Conservation (phyloP, 1,140 invertebrate species). For the Micrasema longulum region DNA sequence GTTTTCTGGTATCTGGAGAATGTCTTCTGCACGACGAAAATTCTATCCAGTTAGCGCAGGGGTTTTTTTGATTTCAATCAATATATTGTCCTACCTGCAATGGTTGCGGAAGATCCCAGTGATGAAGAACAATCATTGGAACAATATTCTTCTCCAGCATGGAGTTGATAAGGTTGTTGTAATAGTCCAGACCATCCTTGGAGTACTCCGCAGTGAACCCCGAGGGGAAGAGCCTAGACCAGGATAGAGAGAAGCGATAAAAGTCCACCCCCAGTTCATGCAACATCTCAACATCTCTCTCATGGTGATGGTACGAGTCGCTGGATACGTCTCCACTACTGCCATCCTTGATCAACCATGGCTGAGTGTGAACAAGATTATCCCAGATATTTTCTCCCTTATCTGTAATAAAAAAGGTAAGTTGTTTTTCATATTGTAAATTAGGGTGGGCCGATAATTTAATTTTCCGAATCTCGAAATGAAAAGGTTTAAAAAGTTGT, state of each 20-base stretch:
- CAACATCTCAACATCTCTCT: conserved; percentile 67
- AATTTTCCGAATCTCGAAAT: no score
- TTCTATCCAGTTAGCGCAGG: no score
- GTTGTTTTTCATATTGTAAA: no score
- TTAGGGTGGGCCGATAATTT: no score
- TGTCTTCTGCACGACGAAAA: no score
- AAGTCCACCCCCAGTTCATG: conserved; percentile 66
- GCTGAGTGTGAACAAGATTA: conserved; percentile 61
- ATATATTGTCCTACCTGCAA: conserved; percentile 55
- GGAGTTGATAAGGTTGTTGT: conserved; percentile 71
- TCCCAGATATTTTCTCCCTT: conserved; percentile 73
- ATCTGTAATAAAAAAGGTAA: conserved; percentile 55
- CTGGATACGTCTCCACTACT: conserved; percentile 64
- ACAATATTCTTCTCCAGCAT: conserved; percentile 67
- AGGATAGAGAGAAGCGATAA: conserved; percentile 74
- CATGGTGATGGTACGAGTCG: conserved; percentile 64
- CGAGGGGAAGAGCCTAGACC: conserved; percentile 70
- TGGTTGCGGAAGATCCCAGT: conserved; percentile 63
- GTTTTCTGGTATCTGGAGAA: no score
- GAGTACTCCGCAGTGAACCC: conserved; percentile 67
- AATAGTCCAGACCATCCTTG: conserved; percentile 68
- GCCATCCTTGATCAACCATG: conserved; percentile 66
- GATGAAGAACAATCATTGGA: conserved; percentile 66
- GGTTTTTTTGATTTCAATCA: no score
- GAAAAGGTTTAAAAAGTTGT: no score